Percentiles rank a stretch among this genome's conserved stretches.
These are phyloP conservation scores for Drosophila jambulina DNA, from an alignment of 1,140 invertebrate species.

Conservation along the genomic window DNA sequence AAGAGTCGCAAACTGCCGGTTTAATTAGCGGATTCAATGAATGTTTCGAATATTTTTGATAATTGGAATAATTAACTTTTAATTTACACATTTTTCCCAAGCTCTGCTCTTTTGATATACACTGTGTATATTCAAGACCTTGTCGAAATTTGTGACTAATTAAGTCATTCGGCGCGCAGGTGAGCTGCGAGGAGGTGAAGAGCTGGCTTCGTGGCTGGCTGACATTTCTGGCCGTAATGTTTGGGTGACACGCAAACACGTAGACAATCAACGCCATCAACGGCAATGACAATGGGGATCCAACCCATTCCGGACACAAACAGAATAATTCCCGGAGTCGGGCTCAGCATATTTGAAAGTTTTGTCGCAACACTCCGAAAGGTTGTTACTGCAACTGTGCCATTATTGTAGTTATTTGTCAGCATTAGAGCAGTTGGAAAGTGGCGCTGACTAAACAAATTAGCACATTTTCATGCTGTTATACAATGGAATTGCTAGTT, in stretches of 20 bases:
- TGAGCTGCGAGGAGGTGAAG: not conserved
- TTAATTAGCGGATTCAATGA: not conserved
- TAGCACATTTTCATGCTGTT: slow-evolving; percentile 58
- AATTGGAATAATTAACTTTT: not conserved
- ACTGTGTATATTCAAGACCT: slow-evolving; percentile 28
- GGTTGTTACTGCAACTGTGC: slow-evolving; percentile 29
- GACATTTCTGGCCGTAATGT: slow-evolving; percentile 54
- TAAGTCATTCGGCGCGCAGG: slow-evolving; percentile 55
- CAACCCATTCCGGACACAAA: slow-evolving; percentile 9
- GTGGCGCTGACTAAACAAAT: slow-evolving; percentile 61
- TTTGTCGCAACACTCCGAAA: slow-evolving; percentile 54
- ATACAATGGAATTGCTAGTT: slow-evolving; percentile 46
- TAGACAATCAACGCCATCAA: slow-evolving; percentile 73
- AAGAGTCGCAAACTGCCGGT: not conserved
- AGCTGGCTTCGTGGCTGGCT: slow-evolving; percentile 29
- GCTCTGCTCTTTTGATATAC: not conserved
- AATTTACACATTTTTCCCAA: not conserved
- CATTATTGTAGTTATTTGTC: slow-evolving; percentile 67
- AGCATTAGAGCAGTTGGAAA: slow-evolving; percentile 54
- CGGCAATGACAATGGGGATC: slow-evolving; percentile 42
- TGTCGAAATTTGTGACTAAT: slow-evolving; percentile 74
- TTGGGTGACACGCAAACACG: slow-evolving; percentile 71
- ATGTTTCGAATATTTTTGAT: not conserved
- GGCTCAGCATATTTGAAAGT: slow-evolving; percentile 74
- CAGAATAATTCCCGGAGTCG: slow-evolving; percentile 24